Evolutionary conservation across 2,888 invertebrate genomes (phyloP).

Genomic region (Oeneis ivallda): DNA sequence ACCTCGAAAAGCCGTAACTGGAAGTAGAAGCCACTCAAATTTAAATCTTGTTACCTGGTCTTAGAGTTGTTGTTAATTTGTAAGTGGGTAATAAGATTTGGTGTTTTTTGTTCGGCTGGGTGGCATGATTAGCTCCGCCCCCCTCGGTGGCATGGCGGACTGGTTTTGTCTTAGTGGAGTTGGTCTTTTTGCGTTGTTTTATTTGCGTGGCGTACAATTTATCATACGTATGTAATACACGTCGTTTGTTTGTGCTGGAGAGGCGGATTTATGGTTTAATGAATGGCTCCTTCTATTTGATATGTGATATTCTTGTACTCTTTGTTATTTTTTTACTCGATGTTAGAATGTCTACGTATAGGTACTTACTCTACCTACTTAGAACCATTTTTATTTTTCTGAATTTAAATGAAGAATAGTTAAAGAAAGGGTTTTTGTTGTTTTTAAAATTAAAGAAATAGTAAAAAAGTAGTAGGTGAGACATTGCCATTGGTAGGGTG

Average conservation of each 20-base stretch:
- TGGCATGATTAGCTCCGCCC: constrained; percentile 75
- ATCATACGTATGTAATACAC: constrained; percentile 30
- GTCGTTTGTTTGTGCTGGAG: constrained; percentile 21
- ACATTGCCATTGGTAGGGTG: too few relatives aligned
- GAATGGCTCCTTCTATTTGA: constrained; percentile 22
- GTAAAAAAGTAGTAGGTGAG: too few relatives aligned
- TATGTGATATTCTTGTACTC: constrained; percentile 12
- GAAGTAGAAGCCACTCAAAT: constrained; percentile 50
- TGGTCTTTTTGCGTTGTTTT: constrained; percentile 66
- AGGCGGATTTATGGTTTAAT: constrained; percentile 29
- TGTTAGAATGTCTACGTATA: background rate
- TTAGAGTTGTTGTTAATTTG: constrained; percentile 55
- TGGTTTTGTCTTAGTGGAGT: constrained; percentile 55
- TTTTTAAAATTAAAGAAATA: too few relatives aligned
- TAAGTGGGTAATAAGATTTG: constrained; percentile 40
- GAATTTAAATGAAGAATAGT: too few relatives aligned
- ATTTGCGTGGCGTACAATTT: constrained; percentile 27
- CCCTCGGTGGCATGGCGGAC: constrained; percentile 73
- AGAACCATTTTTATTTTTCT: too few relatives aligned
- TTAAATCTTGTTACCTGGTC: constrained; percentile 49
- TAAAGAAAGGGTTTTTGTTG: too few relatives aligned
- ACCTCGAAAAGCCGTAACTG: constrained; percentile 53
- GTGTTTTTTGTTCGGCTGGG: constrained; percentile 42
- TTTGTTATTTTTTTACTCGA: background rate
- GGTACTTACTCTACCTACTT: background rate